These are phyloP conservation scores for Cephus runcator DNA, from an alignment of 2,888 invertebrate species.

Conservation along the genomic window DNA sequence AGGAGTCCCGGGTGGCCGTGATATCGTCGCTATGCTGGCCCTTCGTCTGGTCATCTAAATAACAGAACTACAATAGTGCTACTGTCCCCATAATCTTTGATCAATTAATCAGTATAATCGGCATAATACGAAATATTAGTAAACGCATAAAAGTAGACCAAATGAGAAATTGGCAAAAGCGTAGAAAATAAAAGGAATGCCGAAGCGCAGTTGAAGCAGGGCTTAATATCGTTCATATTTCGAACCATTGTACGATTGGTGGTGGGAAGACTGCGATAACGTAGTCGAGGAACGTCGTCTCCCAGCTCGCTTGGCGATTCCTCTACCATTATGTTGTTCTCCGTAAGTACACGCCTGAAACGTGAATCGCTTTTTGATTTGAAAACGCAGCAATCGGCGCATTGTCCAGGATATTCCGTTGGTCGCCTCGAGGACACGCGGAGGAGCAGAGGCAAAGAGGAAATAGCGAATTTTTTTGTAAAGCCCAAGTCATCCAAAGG, in stretches of 20 bases:
- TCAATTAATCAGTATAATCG: too few species aligned
- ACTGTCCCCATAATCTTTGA: too few species aligned
- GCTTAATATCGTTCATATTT: neutral
- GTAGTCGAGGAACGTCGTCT: conserved; percentile 54
- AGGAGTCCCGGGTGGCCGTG: conserved; percentile 60
- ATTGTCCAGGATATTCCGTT: too few species aligned
- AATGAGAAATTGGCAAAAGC: too few species aligned
- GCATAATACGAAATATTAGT: too few species aligned
- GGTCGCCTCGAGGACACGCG: conserved; percentile 6
- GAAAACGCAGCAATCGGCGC: too few species aligned
- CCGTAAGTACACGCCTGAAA: conserved; percentile 56
- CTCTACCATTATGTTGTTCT: conserved; percentile 59
- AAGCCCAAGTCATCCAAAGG: neutral
- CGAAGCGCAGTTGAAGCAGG: too few species aligned
- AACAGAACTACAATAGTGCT: neutral
- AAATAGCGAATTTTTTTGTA: neutral
- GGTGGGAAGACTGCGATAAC: conserved; percentile 53
- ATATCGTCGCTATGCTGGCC: conserved; percentile 69
- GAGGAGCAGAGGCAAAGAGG: neutral
- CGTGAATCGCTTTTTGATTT: neutral
- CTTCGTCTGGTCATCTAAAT: conserved; percentile 65
- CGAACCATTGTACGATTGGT: conserved; percentile 62
- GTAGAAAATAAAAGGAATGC: too few species aligned
- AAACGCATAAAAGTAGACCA: too few species aligned
- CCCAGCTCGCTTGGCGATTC: conserved; percentile 52